A percentile compares a stretch with the other conserved stretches of the same genome.
Evolutionary conservation across 2,888 invertebrate genomes (phyloP).

Genomic region (Aphelenchoides bicaudatus): DNA sequence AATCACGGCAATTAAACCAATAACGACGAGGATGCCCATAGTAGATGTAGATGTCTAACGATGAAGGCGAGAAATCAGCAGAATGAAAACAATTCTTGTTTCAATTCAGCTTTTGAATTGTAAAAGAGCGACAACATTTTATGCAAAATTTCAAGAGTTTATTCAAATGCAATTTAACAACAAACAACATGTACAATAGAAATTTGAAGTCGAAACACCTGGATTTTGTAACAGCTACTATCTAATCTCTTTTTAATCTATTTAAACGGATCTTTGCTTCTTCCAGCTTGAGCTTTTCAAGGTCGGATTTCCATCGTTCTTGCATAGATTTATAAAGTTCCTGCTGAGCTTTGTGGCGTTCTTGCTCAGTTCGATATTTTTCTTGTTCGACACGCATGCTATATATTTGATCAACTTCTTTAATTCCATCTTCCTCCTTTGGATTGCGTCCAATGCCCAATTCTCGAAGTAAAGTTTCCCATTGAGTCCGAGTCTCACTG

Average conservation of each 20-base stretch:
- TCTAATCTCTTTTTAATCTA: no score
- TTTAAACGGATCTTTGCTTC: conserved; percentile 18
- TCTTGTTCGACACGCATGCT: conserved; percentile 5
- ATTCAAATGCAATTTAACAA: no score
- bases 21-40: neutral
- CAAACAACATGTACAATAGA: no score
- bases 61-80: conserved; percentile 1
- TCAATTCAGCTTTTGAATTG: no score
- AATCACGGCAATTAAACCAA: neutral
- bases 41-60: neutral
- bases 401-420: neutral
- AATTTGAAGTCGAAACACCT: no score
- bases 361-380: neutral
- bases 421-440: neutral
- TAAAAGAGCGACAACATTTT: no score
- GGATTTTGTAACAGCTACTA: no score
- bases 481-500: neutral
- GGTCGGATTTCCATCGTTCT: conserved; percentile 15
- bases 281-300: conserved; percentile 15
- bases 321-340: conserved; percentile 9
- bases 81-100: no score
- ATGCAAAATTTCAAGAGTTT: no score
- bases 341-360: neutral
- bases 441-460: neutral
- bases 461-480: conserved; percentile 6